These are phyloP conservation scores for Myotis myotis DNA, from an alignment of 2,797 vertebrate species.

Conservation along the genomic window DNA sequence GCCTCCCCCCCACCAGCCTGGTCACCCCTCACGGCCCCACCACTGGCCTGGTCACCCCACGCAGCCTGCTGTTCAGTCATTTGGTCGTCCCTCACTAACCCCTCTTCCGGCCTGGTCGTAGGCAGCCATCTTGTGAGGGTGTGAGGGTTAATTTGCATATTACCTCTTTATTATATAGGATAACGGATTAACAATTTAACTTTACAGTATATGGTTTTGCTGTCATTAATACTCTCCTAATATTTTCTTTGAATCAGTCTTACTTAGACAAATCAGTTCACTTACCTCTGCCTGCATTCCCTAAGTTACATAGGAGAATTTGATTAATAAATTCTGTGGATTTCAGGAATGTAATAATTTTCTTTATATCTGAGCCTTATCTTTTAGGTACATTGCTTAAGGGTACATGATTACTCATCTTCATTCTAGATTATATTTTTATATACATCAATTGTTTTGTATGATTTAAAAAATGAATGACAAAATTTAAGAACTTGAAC, in stretches of 20 bases:
- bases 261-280: constrained; percentile 1
- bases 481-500: not conserved
- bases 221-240: not conserved
- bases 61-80: too few relatives aligned
- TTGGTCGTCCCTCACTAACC: too few relatives aligned
- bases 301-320: not conserved
- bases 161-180: too few relatives aligned
- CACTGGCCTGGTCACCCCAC: too few relatives aligned
- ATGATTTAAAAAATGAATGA: not conserved
- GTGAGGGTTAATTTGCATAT: too few relatives aligned
- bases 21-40: too few relatives aligned
- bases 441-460: not conserved
- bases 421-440: constrained; percentile 14
- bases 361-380: not conserved
- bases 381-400: not conserved
- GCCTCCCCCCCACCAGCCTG: too few relatives aligned
- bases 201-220: not conserved
- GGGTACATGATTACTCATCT: not conserved
- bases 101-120: too few relatives aligned
- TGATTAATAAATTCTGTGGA: not conserved
- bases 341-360: constrained; percentile 10
- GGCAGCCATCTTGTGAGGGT: too few relatives aligned
- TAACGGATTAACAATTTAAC: not conserved
- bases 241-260: not conserved
- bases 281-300: not conserved